Evolutionary conservation across 2,888 invertebrate species (phyloP), one percentile per base, ranked within the genome.

Genomic region (Miltochrista miniata): DNA sequence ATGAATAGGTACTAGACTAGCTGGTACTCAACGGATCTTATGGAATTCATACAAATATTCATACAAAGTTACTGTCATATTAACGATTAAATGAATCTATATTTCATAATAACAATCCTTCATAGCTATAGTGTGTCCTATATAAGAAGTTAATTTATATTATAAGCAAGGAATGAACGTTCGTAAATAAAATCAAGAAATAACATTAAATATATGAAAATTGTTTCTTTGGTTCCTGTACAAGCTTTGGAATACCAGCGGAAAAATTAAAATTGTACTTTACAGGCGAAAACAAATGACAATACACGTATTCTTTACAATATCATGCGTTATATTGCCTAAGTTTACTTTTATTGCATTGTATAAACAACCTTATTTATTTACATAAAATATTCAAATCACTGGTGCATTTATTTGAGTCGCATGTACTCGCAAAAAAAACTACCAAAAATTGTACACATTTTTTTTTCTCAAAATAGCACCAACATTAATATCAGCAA

Each of bases 401-500:
- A 73, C 85, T 81, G 82, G 86, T 86, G 87, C 87, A 71, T 73
- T 61, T 51, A 61, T 61, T 13, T 29, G 10, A 14, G 14, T 18
- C 18, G n/a, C 41, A 29, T 56, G 59, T 64, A 59, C 40, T 59
- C 48, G 64, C 58, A 59, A 69, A 70, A 68, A 59, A 69, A 59
- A 31, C 8, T 3, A 31, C 31, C 31, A 71, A 75, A 79, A 79
- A 65, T 72, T 69, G 74, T 79, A 78, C 76, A 75, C 74, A 69
- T 71, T 70, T 78, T 68, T 61, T 66, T 68, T 59, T 70, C n/a
- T n/a, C n/a, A n/a, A 86, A 88, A 88, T 90, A 90, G 90, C 90
- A 90, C 90, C 90, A 90, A 89, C 85, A 84, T 82, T 79, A 83
- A 87, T 85, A 85, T 85, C 78, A 87, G 86, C 82, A 83, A 80